These are phyloP conservation scores for Eutrigla gurnardus DNA, from an alignment of 2,797 vertebrate species.

Conservation along the genomic window DNA sequence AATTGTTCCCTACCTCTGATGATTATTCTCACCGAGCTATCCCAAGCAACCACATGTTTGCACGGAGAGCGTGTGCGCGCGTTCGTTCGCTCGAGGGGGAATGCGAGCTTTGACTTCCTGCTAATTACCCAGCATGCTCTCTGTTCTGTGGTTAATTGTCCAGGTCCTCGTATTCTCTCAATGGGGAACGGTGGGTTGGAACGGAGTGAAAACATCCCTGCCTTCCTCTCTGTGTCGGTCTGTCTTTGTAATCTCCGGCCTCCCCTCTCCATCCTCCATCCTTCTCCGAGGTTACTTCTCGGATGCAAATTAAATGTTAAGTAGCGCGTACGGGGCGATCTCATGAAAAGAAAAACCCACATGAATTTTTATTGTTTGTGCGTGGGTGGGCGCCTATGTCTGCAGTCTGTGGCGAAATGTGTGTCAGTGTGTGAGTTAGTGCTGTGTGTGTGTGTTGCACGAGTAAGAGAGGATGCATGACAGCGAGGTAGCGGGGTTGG, in stretches of 20 bases:
- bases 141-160: slow-evolving; percentile 85
- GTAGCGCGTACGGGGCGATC: slow-evolving; percentile 44
- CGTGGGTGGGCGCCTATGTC: slow-evolving; percentile 43
- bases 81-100: slow-evolving; percentile 67
- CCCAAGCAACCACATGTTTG: slow-evolving; percentile 70
- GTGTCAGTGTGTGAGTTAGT: slow-evolving; percentile 52
- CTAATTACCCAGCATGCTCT: slow-evolving; percentile 85
- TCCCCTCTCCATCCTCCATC: slow-evolving; percentile 29
- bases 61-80: slow-evolving; percentile 37
- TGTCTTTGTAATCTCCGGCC: slow-evolving; percentile 51
- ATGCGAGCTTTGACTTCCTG: slow-evolving; percentile 80
- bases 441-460: slow-evolving; percentile 44
- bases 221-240: slow-evolving; percentile 15
- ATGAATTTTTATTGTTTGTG: slow-evolving; percentile 50
- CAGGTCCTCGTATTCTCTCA: slow-evolving; percentile 76
- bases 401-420: slow-evolving; percentile 43
- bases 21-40: slow-evolving; percentile 59
- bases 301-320: slow-evolving; percentile 71
- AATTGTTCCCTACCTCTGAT: slow-evolving; percentile 73
- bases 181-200: slow-evolving; percentile 63
- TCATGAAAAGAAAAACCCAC: slow-evolving; percentile 49
- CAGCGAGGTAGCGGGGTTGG: slow-evolving; percentile 56
- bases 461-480: slow-evolving; percentile 55
- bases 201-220: slow-evolving; percentile 62
- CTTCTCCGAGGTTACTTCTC: slow-evolving; percentile 52